Percentiles rank a stretch among this genome's conserved stretches.
Conservation (phyloP, 1,140 invertebrate species). For the Copidosoma floridanum region DNA sequence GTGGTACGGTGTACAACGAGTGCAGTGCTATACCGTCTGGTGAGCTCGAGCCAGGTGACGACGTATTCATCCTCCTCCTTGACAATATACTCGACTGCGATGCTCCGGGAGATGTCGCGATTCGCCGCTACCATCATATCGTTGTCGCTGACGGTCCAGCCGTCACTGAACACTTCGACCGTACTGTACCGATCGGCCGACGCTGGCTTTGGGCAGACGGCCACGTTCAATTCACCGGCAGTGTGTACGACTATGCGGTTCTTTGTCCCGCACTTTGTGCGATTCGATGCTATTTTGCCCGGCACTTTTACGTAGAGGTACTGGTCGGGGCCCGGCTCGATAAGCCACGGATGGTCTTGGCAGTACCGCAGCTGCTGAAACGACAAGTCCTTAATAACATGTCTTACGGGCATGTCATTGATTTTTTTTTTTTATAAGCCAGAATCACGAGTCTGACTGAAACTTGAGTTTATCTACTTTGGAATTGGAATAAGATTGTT, state of each 20-base stretch:
- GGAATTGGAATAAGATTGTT: too few species aligned
- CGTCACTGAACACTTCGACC: slow-evolving; percentile 81
- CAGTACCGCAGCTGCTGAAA: slow-evolving; percentile 74
- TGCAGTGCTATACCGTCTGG: slow-evolving; percentile 32
- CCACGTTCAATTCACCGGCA: slow-evolving; percentile 62
- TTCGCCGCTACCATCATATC: slow-evolving; percentile 57
- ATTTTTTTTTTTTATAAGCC: too few species aligned
- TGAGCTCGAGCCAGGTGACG: slow-evolving; percentile 81
- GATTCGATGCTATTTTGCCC: slow-evolving; percentile 60
- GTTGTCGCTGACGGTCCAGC: slow-evolving; percentile 66
- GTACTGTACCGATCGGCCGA: slow-evolving; percentile 59
- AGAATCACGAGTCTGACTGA: too few species aligned
- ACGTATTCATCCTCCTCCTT: slow-evolving; percentile 71
- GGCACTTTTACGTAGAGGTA: slow-evolving; percentile 71
- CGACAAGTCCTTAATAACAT: too few species aligned
- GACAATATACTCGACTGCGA: slow-evolving; percentile 76
- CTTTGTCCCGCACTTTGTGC: slow-evolving; percentile 63
- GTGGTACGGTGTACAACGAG: not conserved
- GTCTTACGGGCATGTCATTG: too few species aligned
- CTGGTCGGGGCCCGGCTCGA: slow-evolving; percentile 68
- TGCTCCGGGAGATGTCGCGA: slow-evolving; percentile 64
- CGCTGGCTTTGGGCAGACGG: slow-evolving; percentile 69
- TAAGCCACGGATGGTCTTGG: slow-evolving; percentile 74
- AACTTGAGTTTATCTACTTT: too few species aligned
- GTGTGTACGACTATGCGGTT: slow-evolving; percentile 74